Evolutionary conservation across 2,888 invertebrate genomes (phyloP).

Genomic region (Ecliptopera silaceata): DNA sequence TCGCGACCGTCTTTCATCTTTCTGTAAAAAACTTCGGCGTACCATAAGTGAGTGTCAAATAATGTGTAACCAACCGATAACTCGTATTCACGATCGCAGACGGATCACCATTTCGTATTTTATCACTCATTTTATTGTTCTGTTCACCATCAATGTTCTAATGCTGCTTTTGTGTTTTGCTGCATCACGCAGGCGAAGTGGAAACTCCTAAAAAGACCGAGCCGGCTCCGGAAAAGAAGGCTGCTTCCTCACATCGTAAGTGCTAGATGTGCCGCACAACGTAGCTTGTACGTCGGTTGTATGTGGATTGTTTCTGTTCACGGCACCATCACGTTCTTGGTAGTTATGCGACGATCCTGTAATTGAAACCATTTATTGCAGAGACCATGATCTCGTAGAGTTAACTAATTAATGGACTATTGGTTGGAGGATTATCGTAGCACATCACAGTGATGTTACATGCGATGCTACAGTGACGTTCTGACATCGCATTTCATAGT

Average conservation of each 20-base stretch:
- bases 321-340: conserved; percentile 35
- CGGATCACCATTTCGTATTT: conserved; percentile 34
- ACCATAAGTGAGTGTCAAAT: conserved; percentile 77
- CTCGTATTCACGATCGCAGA: neutral
- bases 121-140: conserved; percentile 46
- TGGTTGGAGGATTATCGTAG: conserved; percentile 47
- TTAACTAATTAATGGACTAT: conserved; percentile 11
- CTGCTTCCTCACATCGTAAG: conserved; percentile 78
- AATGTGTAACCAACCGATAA: conserved; percentile 21
- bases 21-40: conserved; percentile 79
- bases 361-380: conserved; percentile 22
- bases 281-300: conserved; percentile 38
- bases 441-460: conserved; percentile 30
- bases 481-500: conserved; percentile 37
- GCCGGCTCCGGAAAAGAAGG: conserved; percentile 78
- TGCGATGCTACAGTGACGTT: no score
- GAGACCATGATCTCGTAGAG: conserved; percentile 18
- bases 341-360: conserved; percentile 46
- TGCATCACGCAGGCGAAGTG: conserved; percentile 78
- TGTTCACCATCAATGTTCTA: conserved; percentile 69
- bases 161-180: conserved; percentile 81
- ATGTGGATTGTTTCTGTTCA: conserved; percentile 27
- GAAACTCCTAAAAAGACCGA: conserved; percentile 79
- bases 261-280: conserved; percentile 75
- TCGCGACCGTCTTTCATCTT: conserved; percentile 72